Percentiles rank a stretch among this genome's conserved stretches.
Evolutionary conservation across 1,140 invertebrate genomes (phyloP).

Genomic region (Papilio polyxenes): DNA sequence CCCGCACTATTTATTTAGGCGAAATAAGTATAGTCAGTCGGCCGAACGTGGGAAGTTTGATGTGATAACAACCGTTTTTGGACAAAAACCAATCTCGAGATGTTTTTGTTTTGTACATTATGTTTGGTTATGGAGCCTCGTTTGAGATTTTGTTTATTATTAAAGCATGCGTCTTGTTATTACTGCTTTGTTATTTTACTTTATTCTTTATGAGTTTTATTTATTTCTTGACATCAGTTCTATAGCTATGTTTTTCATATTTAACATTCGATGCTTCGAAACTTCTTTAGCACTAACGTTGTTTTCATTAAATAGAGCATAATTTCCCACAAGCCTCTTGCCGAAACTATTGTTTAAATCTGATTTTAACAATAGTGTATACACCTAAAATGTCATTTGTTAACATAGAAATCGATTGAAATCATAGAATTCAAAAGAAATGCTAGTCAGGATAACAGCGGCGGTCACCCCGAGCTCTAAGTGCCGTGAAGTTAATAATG

Average conservation of each 20-base stretch:
- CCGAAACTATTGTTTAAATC: neutral
- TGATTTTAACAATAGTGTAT: neutral
- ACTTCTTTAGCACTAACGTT: neutral
- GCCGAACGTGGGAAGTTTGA: conserved; percentile 60
- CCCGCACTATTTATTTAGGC: conserved; percentile 66
- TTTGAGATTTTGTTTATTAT: conserved; percentile 19
- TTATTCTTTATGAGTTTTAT: neutral
- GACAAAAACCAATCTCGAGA: conserved; percentile 20
- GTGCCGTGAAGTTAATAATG: conserved; percentile 11
- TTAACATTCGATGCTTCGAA: neutral
- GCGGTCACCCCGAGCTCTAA: neutral
- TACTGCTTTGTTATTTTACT: neutral
- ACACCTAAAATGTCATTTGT: neutral
- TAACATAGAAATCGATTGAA: neutral
- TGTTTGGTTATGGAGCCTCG: neutral
- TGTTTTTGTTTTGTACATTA: conserved; percentile 31
- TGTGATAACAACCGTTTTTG: conserved; percentile 26
- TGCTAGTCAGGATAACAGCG: neutral
- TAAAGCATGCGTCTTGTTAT: neutral
- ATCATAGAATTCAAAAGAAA: neutral
- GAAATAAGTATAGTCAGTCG: conserved; percentile 63
- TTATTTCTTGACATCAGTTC: neutral
- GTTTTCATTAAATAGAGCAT: neutral
- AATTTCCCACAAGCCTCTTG: neutral
- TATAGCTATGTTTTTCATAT: neutral